Base-by-base conservation (phyloP, 1,140 invertebrate species). In the Coenobita brevimanus region DNA sequence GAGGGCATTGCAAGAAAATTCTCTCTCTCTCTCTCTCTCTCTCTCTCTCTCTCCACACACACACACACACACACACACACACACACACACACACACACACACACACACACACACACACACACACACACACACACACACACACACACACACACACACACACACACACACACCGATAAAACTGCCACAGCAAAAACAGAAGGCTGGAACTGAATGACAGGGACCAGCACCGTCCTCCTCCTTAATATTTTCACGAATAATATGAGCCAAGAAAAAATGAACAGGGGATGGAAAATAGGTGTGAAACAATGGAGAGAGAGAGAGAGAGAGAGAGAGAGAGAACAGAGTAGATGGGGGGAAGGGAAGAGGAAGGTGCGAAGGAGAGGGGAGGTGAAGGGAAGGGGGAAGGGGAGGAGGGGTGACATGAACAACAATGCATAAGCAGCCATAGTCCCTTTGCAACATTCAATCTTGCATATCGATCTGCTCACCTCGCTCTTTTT, bases 171-270 rank as follows among this genome's bases (percentile, higher is more conserved):
- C 60, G 46, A 62, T 67, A 87, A 79, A 87, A 79, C 54, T 87
- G 82, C 82, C 75, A 64, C 82, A 85, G 82, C 82, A 85, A 85
- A 85, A 85, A 85, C 82, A 75, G 60, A n/a, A 38, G 73, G 71
- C 62, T 50, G 75, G 62, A 30, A 57, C 82, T 57, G n/a, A 85
- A 41, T 54, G 46, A 62, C 57, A 43, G 46, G 30, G 46, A 41
- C 82, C 43, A 83, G 67, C 67, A 54, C 73, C 30, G 38, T 41
- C n/a, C 54, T 64, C 36, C 54, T 76, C 57, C 82, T 75, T 75
- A 85, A 76, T 85, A 85, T 85, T 85, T 85, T 83, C 81, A 83
- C 69, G 81, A 83, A 83, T 85, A 85, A 62, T 64, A 76, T 78
- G 57, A 71, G 46, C 50, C n/a, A 71, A 17, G 67, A 81, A 85